These are phyloP conservation scores for Lampropteryx suffumata DNA, from an alignment of 2,888 invertebrate genomes.

Conservation along the genomic window DNA sequence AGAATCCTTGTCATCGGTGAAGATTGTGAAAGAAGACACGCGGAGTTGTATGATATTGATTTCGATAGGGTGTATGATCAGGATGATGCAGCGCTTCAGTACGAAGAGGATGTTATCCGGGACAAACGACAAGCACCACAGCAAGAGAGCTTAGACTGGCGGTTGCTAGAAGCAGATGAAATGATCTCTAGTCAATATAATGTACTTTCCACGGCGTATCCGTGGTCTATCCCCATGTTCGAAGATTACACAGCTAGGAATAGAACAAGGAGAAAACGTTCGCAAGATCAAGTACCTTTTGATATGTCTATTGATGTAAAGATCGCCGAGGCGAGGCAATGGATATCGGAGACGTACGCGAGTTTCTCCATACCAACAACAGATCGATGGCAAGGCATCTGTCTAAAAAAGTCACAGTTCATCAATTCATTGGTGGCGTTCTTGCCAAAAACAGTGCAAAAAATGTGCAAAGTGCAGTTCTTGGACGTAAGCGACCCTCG, in stretches of 20 bases:
- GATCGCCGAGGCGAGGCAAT: slow-evolving; percentile 90
- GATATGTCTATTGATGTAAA: slow-evolving; percentile 85
- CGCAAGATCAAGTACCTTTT: slow-evolving; percentile 67
- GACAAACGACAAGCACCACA: slow-evolving; percentile 66
- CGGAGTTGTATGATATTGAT: slow-evolving; percentile 84
- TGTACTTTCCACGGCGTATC: slow-evolving; percentile 75
- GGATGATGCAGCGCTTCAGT: slow-evolving; percentile 70
- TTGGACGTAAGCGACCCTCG: slow-evolving; percentile 91
- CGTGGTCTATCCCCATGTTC: slow-evolving; percentile 79
- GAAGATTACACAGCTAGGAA: slow-evolving; percentile 79
- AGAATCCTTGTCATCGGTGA: slow-evolving; percentile 89
- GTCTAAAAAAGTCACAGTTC: slow-evolving; percentile 90
- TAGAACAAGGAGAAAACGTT: slow-evolving; percentile 78
- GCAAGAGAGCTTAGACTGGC: slow-evolving; percentile 71
- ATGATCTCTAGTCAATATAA: slow-evolving; percentile 75
- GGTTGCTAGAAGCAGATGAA: slow-evolving; percentile 72
- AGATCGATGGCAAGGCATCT: slow-evolving; percentile 91
- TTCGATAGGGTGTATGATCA: slow-evolving; percentile 82
- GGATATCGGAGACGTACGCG: slow-evolving; percentile 93
- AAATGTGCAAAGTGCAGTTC: slow-evolving; percentile 89
- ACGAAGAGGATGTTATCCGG: slow-evolving; percentile 67
- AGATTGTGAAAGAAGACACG: slow-evolving; percentile 85
- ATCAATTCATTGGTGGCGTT: slow-evolving; percentile 91
- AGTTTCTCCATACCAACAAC: slow-evolving; percentile 93
- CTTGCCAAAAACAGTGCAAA: slow-evolving; percentile 88